These are phyloP conservation scores for Rhabdomys dilectus DNA, from an alignment of 2,113 vertebrate species.

Conservation along the genomic window DNA sequence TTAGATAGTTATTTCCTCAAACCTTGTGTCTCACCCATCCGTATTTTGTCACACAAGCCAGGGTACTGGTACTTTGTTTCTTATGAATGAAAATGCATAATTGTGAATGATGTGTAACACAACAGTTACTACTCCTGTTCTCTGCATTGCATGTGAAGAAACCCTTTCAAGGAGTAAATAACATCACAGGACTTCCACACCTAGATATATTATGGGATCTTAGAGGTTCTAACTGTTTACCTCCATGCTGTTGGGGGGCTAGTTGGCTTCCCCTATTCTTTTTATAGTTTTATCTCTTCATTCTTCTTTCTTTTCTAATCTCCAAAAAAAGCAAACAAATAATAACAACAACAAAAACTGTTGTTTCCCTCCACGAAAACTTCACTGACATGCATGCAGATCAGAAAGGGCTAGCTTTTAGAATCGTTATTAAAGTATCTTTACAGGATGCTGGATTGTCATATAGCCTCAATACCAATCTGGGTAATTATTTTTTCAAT, in stretches of 20 bases:
- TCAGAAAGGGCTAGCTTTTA: neutral
- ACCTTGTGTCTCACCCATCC: neutral
- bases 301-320: neutral
- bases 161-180: neutral
- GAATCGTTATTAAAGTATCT: slow-evolving; percentile 6
- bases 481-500: slow-evolving; percentile 50
- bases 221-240: neutral
- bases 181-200: too few species aligned
- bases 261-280: neutral
- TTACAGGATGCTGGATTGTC: neutral
- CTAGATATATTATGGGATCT: neutral
- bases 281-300: neutral
- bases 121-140: neutral
- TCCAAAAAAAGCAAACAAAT: neutral
- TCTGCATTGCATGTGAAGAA: neutral
- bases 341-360: neutral
- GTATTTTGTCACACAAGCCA: neutral
- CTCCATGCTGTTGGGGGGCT: neutral
- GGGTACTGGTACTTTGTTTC: neutral
- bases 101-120: neutral
- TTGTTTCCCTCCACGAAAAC: neutral
- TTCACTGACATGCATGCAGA: neutral
- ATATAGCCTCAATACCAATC: slow-evolving; percentile 4
- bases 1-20: neutral
- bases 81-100: neutral